Evolutionary conservation across 2,888 invertebrate genomes (phyloP), one percentile per base, ranked within the genome.

Genomic region (Andrena bicolor): DNA sequence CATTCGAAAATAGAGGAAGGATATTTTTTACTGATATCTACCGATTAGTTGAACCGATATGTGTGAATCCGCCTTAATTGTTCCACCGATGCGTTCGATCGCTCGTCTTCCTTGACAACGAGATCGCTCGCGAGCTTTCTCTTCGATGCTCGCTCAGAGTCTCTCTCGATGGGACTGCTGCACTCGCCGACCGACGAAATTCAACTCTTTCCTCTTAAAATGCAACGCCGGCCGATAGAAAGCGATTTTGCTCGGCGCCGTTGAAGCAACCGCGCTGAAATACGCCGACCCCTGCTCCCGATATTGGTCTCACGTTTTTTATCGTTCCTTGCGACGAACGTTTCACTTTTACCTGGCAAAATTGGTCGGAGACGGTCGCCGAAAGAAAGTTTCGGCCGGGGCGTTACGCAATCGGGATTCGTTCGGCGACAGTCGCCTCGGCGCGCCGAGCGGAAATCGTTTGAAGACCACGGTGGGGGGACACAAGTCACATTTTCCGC

Each of bases 121-220:
- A 68, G 71, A 66, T 76, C 63, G 76, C 63, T 35, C 56, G 63
- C 82, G 20, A 41, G 72, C 87, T 87, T 87, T 87, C 87, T 83
- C 87, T 66, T 60, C 66, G 30, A 58, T 61, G 56, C 58, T 53
- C 64, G 32, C 64, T 32, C 58, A 53, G 51, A 69, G 41, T 66
- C 28, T 51, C 32, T 49, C 26, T 28, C 26, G 63, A n/a, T 71
- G 35, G 53, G 73, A 73, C 51, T 35, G 53, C 28, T 26, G 65
- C 71, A 26, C 13, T 60, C 23, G 28, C 41, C 49, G 72, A 73
- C 35, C 80, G 63, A 80, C 56, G 72, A 73, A 80, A 80, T 79
- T 68, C 4, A 28, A 56, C 72, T 56, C 49, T 63, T 68, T 66
- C 80, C 49, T 49, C 49, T 79, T 80, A 51, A 80, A 68, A 80